These are phyloP conservation scores for Parnassius orleans DNA, from an alignment of 2,888 invertebrate genomes.

Conservation along the genomic window DNA sequence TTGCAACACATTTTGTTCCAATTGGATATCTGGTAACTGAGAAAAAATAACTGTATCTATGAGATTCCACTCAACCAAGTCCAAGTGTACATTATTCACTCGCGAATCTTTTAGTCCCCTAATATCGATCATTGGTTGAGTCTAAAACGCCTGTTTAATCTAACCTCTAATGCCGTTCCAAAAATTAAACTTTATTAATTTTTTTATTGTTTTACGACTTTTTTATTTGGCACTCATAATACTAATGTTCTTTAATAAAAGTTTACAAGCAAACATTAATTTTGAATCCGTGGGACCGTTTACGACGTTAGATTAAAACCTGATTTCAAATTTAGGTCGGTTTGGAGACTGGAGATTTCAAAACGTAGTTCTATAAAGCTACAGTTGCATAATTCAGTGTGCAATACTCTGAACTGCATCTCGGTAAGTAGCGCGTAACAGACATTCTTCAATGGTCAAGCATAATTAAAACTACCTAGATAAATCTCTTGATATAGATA, in stretches of 20 bases:
- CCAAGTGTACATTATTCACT: too few relatives aligned
- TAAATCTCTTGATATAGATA: slow-evolving; percentile 1
- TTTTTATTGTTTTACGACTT: too few relatives aligned
- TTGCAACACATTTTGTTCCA: too few relatives aligned
- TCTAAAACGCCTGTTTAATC: too few relatives aligned
- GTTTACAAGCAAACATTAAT: not conserved
- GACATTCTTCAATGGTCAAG: slow-evolving; percentile 21
- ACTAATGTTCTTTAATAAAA: too few relatives aligned
- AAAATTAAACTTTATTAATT: too few relatives aligned
- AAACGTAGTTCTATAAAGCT: slow-evolving; percentile 14
- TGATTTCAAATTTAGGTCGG: slow-evolving; percentile 18
- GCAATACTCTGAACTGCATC: slow-evolving; percentile 29
- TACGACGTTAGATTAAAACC: slow-evolving; percentile 11
- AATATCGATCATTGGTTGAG: too few relatives aligned
- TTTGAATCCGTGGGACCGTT: not conserved
- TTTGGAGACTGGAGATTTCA: slow-evolving; percentile 20
- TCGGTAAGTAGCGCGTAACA: slow-evolving; percentile 32
- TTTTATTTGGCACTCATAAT: slow-evolving; percentile 26
- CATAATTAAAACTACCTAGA: slow-evolving; percentile 13
- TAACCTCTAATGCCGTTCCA: too few relatives aligned
- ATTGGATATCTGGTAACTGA: too few relatives aligned
- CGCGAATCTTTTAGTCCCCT: too few relatives aligned
- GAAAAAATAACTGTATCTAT: too few relatives aligned
- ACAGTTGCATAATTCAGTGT: slow-evolving; percentile 17
- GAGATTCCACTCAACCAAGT: too few relatives aligned